These are phyloP conservation scores for Vulpes ferrilata DNA, from an alignment of 2,113 vertebrate species.

Conservation along the genomic window DNA sequence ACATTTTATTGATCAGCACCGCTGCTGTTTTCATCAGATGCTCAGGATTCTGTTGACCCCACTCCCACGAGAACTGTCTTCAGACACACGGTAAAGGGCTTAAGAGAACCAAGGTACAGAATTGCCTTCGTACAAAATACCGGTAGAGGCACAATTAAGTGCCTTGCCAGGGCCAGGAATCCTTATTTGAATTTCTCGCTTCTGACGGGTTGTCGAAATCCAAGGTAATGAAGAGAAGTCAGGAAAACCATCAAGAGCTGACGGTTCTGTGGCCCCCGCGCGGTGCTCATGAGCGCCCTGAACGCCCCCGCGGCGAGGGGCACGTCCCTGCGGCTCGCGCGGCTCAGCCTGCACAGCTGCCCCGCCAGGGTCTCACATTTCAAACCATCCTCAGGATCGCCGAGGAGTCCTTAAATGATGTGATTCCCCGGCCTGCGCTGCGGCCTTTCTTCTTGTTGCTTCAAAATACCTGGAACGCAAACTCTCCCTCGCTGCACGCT, in stretches of 20 bases:
- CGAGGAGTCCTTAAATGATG: not conserved
- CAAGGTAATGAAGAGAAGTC: slow-evolving; percentile 49
- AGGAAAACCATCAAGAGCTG: too few species aligned
- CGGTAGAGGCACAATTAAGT: not conserved
- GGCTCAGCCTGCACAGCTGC: too few species aligned
- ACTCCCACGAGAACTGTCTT: not conserved
- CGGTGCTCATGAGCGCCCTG: too few species aligned
- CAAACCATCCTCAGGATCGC: not conserved
- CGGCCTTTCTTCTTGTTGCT: not conserved
- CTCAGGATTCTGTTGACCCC: too few species aligned
- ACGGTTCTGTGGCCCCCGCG: too few species aligned
- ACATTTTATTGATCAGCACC: not conserved
- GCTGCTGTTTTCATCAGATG: not conserved
- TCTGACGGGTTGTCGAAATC: not conserved
- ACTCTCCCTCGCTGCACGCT: accelerated
- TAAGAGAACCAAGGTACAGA: not conserved
- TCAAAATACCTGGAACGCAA: not conserved
- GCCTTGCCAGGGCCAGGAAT: not conserved
- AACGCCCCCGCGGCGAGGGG: too few species aligned
- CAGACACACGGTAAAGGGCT: not conserved
- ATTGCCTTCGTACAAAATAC: not conserved
- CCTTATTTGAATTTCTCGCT: slow-evolving; percentile 42
- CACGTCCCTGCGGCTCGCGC: not conserved
- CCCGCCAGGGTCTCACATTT: too few species aligned
- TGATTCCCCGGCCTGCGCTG: not conserved